Conservation (phyloP, 1,140 invertebrate species). For the Anagrus nilaparvatae region DNA sequence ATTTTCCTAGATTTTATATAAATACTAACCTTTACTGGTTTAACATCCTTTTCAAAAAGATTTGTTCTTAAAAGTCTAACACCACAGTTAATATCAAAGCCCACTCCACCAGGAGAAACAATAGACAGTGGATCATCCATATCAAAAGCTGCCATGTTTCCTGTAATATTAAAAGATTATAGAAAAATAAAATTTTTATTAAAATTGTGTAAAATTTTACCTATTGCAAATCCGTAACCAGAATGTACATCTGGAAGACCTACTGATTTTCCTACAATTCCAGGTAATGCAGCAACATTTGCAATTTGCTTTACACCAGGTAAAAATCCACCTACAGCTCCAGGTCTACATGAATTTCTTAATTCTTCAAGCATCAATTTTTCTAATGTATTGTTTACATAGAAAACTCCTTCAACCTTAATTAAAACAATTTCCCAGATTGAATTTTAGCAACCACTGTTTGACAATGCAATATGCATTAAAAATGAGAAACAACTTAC, state of each 20-base stretch:
- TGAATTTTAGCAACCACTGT: too few species aligned
- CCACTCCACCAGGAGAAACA: slow-evolving; percentile 97
- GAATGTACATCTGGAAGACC: slow-evolving; percentile 98
- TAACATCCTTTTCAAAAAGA: slow-evolving; percentile 88
- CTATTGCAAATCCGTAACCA: slow-evolving; percentile 99
- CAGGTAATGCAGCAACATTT: slow-evolving; percentile 97
- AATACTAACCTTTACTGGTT: slow-evolving; percentile 70
- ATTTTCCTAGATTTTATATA: background rate
- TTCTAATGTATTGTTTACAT: slow-evolving; percentile 89
- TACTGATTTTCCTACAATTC: slow-evolving; percentile 83
- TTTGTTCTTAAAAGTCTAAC: slow-evolving; percentile 93
- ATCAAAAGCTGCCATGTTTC: slow-evolving; percentile 99
- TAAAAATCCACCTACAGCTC: slow-evolving; percentile 88
- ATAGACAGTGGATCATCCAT: slow-evolving; percentile 85
- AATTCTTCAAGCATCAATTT: slow-evolving; percentile 97
- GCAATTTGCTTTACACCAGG: slow-evolving; percentile 99
- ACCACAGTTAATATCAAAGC: slow-evolving; percentile 99
- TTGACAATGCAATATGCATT: too few species aligned
- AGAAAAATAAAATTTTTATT: slow-evolving; percentile 9
- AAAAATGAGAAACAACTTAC: slow-evolving; percentile 41
- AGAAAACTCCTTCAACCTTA: slow-evolving; percentile 96
- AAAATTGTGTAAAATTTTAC: slow-evolving; percentile 31
- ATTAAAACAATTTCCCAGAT: slow-evolving; percentile 14
- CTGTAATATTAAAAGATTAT: slow-evolving; percentile 35
- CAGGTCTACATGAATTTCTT: slow-evolving; percentile 77